These are phyloP conservation scores for Sebastes flavidus DNA, from an alignment of 2,797 vertebrate species.

Conservation along the genomic window DNA sequence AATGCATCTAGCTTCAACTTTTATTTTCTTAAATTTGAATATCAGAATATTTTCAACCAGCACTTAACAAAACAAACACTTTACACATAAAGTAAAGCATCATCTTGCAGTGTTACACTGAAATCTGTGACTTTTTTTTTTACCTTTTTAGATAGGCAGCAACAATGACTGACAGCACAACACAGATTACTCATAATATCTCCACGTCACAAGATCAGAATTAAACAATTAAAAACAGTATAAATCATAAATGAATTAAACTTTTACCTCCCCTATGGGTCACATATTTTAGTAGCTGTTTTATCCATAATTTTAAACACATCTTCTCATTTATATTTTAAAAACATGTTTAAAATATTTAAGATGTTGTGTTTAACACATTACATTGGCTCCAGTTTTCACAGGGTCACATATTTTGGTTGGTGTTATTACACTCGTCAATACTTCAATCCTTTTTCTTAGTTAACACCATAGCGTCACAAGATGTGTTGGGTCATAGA, in stretches of 20 bases:
- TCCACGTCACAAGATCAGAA: not conserved
- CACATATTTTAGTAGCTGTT: too few species aligned
- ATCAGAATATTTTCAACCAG: not conserved
- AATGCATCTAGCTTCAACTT: not conserved
- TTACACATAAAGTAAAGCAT: not conserved
- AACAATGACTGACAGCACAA: too few species aligned
- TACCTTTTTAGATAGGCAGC: too few species aligned
- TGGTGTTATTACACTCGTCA: too few species aligned
- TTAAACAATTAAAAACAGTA: not conserved
- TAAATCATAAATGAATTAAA: not conserved
- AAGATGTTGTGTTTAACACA: too few species aligned
- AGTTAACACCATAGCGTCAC: not conserved
- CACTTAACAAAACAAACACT: not conserved
- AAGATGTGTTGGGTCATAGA: not conserved
- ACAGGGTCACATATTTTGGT: not conserved
- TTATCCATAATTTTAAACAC: too few species aligned
- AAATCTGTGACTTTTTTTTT: too few species aligned
- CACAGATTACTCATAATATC: too few species aligned
- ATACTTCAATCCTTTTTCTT: not conserved
- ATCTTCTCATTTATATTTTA: not conserved
- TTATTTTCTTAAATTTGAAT: too few species aligned
- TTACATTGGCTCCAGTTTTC: not conserved
- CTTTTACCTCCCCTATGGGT: too few species aligned
- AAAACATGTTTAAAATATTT: too few species aligned
- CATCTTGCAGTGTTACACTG: not conserved